Conservation (phyloP, 2,888 invertebrate species). For the Melanchra persicariae region DNA sequence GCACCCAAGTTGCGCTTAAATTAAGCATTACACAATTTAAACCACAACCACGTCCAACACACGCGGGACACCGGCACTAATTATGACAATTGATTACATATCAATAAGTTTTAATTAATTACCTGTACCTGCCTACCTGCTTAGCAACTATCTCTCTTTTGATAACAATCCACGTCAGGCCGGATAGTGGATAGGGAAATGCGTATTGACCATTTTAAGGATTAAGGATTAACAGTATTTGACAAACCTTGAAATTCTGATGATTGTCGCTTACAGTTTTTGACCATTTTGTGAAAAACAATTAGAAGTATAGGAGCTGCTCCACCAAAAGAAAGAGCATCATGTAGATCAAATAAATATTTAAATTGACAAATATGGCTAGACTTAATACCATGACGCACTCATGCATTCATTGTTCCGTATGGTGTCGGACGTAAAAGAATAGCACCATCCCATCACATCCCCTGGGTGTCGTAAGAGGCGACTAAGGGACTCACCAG, state of each 20-base stretch:
- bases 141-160: conserved; percentile 55
- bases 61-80: conserved; percentile 50
- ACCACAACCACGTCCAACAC: conserved; percentile 55
- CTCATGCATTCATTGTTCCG: no score
- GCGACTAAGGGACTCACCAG: no score
- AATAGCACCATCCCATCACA: no score
- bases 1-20: conserved; percentile 76
- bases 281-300: no score
- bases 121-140: conserved; percentile 27
- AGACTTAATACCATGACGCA: neutral
- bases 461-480: no score
- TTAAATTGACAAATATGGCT: no score
- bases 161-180: conserved; percentile 55
- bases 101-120: conserved; percentile 30
- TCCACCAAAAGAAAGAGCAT: no score
- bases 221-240: conserved; percentile 15
- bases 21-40: conserved; percentile 73
- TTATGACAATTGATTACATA: conserved; percentile 32
- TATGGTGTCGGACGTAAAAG: no score
- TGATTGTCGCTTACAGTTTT: neutral
- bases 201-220: conserved; percentile 10
- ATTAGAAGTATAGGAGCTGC: no score
- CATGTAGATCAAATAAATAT: no score
- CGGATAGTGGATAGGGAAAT: conserved; percentile 12
- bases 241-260: neutral